Evolutionary conservation across 2,888 invertebrate species (phyloP).

Genomic region (Yponomeuta evonymella): DNA sequence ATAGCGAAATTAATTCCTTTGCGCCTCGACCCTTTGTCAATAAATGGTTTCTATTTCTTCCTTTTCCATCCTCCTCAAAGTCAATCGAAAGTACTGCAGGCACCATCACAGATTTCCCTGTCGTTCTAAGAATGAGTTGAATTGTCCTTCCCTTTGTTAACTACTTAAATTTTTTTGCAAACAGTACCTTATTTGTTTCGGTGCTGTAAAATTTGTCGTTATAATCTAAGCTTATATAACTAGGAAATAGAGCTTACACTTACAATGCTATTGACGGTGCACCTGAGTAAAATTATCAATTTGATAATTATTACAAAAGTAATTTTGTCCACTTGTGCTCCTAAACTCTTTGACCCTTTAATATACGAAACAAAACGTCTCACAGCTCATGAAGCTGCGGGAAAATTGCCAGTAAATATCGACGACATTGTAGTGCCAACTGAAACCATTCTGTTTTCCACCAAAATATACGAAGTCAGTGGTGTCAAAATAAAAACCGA

Average conservation of each 20-base stretch:
- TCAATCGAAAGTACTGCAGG: too few relatives aligned
- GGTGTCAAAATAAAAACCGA: neutral
- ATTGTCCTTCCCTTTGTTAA: neutral
- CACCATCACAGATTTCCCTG: too few relatives aligned
- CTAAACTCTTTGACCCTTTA: conserved; percentile 3
- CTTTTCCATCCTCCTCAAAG: too few relatives aligned
- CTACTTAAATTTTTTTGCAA: neutral
- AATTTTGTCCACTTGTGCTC: neutral
- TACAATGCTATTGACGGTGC: neutral
- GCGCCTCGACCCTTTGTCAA: too few relatives aligned
- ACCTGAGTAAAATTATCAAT: neutral
- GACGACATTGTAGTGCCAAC: neutral
- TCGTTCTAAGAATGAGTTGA: neutral
- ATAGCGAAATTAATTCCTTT: too few relatives aligned
- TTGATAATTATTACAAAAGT: neutral
- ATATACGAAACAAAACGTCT: neutral
- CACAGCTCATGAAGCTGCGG: too few relatives aligned
- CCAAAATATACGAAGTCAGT: neutral
- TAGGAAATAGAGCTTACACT: neutral
- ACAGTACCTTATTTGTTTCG: neutral
- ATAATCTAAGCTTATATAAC: neutral
- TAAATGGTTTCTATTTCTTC: too few relatives aligned
- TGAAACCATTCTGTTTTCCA: neutral
- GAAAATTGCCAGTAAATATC: neutral
- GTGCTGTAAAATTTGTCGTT: neutral